Evolutionary conservation across 2,888 invertebrate genomes (phyloP), one percentile per base, ranked within the genome.

Genomic region (Sinopyrophorus schimmeli): DNA sequence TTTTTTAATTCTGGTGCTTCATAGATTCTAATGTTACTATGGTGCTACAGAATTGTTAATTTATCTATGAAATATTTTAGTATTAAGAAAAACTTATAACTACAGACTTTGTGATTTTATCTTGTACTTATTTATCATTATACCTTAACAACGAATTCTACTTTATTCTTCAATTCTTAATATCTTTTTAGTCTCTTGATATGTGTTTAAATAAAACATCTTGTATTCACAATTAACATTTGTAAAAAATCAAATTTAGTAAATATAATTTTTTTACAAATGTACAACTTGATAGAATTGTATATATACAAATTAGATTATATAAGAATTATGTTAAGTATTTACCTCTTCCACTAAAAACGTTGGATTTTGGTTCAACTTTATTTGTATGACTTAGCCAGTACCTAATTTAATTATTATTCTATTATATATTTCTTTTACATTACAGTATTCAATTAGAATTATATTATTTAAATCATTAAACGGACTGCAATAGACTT

Each of bases 21-120:
- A 71, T 71, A 71, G 71, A 63, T 52, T 54, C 49, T 53, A 54
- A 49, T 49, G 53, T 60, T n/a, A 59, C 70, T 71, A 70, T 71
- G 72, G 72, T 71, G 72, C 72, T 72, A 65, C 69, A 72, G 70
- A 68, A 69, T 67, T 52, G 43, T 53, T 55, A 52, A 43, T 50
- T 56, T n/a, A n/a, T n/a, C n/a, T 50, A 46, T 42, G 43, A 44
- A 41, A 51, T 49, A 50, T 53, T 23, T 47, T 41, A 54, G 44
- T 50, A 49, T 46, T 58, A n/a, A n/a, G n/a, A n/a, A n/a, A n/a
- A n/a, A n/a, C n/a, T n/a, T n/a, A n/a, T n/a, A n/a, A n/a, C n/a
- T n/a, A n/a, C n/a, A n/a, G 59, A 64, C 50, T 61, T n/a, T 66
- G 65, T 65, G 64, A 67, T 65, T n/a, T 57, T 55, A 35, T 50